Conservation (phyloP, 2,888 invertebrate genomes). For the Lochmaea capreae region DNA sequence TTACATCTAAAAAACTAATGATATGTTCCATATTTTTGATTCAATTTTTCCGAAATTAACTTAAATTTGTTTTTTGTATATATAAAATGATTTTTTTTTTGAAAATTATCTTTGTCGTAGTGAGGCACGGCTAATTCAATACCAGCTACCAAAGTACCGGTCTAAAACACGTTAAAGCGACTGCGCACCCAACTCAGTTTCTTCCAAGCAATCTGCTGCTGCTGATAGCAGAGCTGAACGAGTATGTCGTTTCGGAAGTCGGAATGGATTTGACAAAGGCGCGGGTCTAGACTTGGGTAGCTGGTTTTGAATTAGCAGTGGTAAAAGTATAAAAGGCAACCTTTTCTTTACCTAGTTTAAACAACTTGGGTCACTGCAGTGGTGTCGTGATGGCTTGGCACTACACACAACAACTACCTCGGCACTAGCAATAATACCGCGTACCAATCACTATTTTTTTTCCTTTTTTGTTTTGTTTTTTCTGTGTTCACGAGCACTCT, state of each 20-base stretch:
- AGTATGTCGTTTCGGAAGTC: no score
- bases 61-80: not conserved
- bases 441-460: constrained; percentile 24
- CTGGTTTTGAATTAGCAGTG: not conserved
- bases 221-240: no score
- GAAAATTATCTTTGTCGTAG: constrained; percentile 20
- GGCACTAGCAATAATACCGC: constrained; percentile 53
- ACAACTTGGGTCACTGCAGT: constrained; percentile 67
- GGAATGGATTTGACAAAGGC: no score
- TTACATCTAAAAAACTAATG: not conserved
- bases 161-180: no score
- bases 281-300: no score
- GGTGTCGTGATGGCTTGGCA: constrained; percentile 63
- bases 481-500: constrained; percentile 30
- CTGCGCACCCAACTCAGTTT: no score
- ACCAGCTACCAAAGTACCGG: no score
- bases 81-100: not conserved
- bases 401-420: constrained; percentile 64
- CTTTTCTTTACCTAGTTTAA: constrained; percentile 24
- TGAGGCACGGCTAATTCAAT: no score
- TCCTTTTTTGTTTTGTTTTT: constrained; percentile 23
- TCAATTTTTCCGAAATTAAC: not conserved
- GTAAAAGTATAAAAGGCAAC: constrained; percentile 23
- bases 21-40: not conserved
- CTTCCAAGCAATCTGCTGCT: no score